phyloP scores from a whole-genome alignment of 2,888 invertebrate genomes.

The Abscondita cerata region DNA sequence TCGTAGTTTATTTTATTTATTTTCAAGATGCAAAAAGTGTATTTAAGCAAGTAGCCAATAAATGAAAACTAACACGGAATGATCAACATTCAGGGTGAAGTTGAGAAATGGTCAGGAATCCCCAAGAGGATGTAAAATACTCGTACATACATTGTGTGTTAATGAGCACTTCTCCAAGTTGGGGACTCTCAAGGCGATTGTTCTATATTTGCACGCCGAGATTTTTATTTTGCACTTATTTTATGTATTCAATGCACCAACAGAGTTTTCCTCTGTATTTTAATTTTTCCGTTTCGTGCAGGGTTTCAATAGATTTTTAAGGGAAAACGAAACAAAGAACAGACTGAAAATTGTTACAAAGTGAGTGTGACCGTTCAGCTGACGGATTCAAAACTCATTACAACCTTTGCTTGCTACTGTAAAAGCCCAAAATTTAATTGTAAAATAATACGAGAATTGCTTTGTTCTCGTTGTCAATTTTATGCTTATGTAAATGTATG shows the following conservation, averaged over 20 bases:
- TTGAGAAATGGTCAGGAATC: slow-evolving; percentile 10
- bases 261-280: slow-evolving; percentile 17
- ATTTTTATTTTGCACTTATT: slow-evolving; percentile 20
- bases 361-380: slow-evolving; percentile 35
- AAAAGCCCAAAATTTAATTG: slow-evolving; percentile 35
- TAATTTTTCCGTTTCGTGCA: slow-evolving; percentile 22
- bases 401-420: slow-evolving; percentile 22
- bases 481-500: slow-evolving; percentile 34
- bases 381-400: slow-evolving; percentile 36
- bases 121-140: slow-evolving; percentile 15
- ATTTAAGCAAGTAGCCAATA: background rate
- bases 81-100: slow-evolving; percentile 8
- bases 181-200: slow-evolving; percentile 15
- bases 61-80: slow-evolving; percentile 10
- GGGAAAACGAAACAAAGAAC: slow-evolving; percentile 28
- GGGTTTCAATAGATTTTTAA: slow-evolving; percentile 15
- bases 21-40: no score
- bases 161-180: slow-evolving; percentile 14
- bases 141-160: slow-evolving; percentile 18
- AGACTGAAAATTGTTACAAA: slow-evolving; percentile 27
- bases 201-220: slow-evolving; percentile 9
- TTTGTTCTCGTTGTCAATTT: slow-evolving; percentile 34
- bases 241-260: slow-evolving; percentile 14
- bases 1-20: no score
- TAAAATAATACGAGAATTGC: slow-evolving; percentile 35